Evolutionary conservation across 2,888 invertebrate genomes (phyloP), one percentile per base, ranked within the genome.

Genomic region (Busseola fusca): DNA sequence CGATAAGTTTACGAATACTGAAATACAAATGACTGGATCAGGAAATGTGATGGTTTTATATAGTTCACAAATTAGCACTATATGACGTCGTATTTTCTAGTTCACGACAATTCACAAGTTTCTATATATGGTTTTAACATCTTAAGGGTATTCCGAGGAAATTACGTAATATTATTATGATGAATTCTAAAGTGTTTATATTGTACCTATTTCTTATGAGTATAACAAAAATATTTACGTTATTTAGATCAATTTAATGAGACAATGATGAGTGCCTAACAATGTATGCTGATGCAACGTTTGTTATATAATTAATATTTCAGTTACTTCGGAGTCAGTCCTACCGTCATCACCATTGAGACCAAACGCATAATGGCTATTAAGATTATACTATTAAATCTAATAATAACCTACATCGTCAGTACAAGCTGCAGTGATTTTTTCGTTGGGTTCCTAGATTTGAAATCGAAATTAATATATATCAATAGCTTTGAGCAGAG

Each of bases 401-500:
- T 70, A 10, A 34, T 76, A 34, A 34, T 34, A 34, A 6, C 7
- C 21, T 40, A 71, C 58, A 14, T 81, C 16, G n/a, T 64, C 10
- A 40, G 58, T 60, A 71, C 37, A 62, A 68, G 68, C 52, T 78
- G 81, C 68, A 78, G 81, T 64, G 89, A 90, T 67, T 68, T 89
- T 30, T 84, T 82, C 6, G 63, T 87, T 12, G 93, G 94, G 0
- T 94, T 91, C 73, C 91, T 91, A 0, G 94, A 93, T 80, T n/a
- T 84, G 12, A 81, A 88, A 0, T 91, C 94, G 0, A 92, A 90
- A 73, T 72, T 93, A 66, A 91, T 95, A 10, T 94, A 93, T 77
- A 92, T 89, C 67, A 91, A 92, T 80, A 90, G 93, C 3, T 92
- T 94, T 67, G 92, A 94, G 82, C 91, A 92, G 50, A 91, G 92